Evolutionary conservation across 2,113 vertebrate species (phyloP).

Genomic region (Thomomys bottae): DNA sequence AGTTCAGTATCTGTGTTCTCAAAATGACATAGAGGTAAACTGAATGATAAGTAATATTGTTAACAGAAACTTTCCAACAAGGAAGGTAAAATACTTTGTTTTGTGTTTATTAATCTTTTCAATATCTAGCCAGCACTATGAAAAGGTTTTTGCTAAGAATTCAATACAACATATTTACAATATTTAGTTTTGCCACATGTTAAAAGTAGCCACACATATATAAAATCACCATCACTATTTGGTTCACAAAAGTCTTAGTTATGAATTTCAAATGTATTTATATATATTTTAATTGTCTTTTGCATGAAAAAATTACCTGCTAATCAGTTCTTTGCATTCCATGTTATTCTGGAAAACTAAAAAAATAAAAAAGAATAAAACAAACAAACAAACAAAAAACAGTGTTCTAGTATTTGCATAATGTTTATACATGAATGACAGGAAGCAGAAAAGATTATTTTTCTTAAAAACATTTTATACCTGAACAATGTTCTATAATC

Average conservation of each 20-base stretch:
- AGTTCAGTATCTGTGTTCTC: not conserved
- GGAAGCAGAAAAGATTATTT: too few relatives aligned
- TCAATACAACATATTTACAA: conserved; percentile 37
- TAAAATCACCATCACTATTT: conserved; percentile 44
- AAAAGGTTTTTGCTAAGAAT: not conserved
- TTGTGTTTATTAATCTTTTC: not conserved
- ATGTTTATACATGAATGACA: not conserved
- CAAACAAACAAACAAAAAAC: too few relatives aligned
- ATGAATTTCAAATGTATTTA: conserved; percentile 42
- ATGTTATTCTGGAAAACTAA: not conserved
- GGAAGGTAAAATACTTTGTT: not conserved
- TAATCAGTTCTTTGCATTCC: conserved; percentile 51
- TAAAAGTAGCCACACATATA: conserved; percentile 55
- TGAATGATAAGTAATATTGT: not conserved
- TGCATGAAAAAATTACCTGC: conserved; percentile 64
- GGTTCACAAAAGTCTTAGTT: conserved; percentile 65
- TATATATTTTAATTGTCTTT: conserved; percentile 53
- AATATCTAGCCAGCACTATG: not conserved
- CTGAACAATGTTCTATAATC: conserved; percentile 66
- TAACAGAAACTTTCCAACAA: not conserved
- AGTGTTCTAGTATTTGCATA: not conserved
- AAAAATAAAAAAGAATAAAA: too few relatives aligned
- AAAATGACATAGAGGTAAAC: not conserved
- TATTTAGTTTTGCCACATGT: conserved; percentile 48
- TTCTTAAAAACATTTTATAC: conserved; percentile 62